Conservation (phyloP, 2,797 vertebrate genomes). For the Calcarius lapponicus region DNA sequence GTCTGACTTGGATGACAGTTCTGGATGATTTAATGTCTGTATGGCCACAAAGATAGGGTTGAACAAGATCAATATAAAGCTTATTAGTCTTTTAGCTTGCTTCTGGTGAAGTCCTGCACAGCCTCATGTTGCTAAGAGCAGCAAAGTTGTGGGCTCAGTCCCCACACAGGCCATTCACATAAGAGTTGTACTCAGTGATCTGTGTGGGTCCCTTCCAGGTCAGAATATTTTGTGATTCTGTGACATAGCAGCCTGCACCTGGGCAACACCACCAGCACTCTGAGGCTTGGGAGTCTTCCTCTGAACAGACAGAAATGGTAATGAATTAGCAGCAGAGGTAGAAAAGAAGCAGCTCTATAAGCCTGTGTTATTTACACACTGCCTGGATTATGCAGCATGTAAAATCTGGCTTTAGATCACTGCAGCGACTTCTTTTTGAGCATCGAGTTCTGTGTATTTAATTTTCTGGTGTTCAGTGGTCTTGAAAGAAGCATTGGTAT, state of each 20-base stretch:
- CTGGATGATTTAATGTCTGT: neutral
- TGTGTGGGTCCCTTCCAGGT: neutral
- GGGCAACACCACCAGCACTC: rapidly evolving
- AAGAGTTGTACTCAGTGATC: neutral
- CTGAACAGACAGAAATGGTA: neutral
- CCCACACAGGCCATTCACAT: neutral
- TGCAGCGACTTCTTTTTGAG: neutral
- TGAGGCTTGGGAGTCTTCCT: neutral
- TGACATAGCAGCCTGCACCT: neutral
- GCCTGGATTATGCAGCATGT: neutral
- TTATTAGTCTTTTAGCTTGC: neutral
- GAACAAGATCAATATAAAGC: neutral
- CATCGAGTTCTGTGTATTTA: neutral
- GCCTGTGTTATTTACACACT: neutral
- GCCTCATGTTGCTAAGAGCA: neutral
- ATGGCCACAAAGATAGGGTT: neutral
- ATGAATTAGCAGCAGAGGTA: neutral
- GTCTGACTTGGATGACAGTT: neutral
- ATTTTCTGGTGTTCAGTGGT: neutral
- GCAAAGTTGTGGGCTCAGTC: neutral
- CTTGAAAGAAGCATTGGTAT: neutral
- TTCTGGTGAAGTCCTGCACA: neutral
- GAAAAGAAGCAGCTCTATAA: neutral
- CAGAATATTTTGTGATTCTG: neutral
- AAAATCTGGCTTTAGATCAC: neutral